Conservation (phyloP, 2,113 vertebrate genomes). For the Gallinago media region DNA sequence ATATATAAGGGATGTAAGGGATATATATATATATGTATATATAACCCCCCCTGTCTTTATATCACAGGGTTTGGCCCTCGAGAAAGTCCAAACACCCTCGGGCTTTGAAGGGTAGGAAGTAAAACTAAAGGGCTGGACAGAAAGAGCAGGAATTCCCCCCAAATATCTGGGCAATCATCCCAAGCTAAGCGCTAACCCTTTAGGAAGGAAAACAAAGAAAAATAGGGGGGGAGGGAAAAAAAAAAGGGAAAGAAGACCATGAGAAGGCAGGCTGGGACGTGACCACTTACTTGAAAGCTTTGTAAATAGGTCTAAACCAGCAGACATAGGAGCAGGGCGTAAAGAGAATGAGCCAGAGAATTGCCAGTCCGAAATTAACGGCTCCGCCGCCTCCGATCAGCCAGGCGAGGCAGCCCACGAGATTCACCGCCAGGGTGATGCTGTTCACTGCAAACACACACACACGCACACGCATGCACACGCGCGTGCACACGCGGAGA, state of each 20-base stretch:
- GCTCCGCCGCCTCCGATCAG: slow-evolving; percentile 97
- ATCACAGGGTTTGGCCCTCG: rapidly evolving
- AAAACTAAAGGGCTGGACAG: background rate
- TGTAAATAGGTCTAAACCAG: slow-evolving; percentile 99
- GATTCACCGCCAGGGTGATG: slow-evolving; percentile 93
- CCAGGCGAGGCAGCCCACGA: slow-evolving; percentile 96
- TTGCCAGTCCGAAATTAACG: slow-evolving; percentile 96
- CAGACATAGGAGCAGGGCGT: slow-evolving; percentile 98
- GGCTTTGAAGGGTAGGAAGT: background rate
- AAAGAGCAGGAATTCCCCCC: background rate
- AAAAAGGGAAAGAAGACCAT: background rate
- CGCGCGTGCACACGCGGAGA: slow-evolving; percentile 45
- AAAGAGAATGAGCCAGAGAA: slow-evolving; percentile 99
- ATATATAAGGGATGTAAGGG: too few species aligned
- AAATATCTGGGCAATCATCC: background rate
- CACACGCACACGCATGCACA: slow-evolving; percentile 70
- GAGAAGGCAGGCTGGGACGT: slow-evolving; percentile 8
- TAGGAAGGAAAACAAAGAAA: background rate
- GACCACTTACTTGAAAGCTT: slow-evolving; percentile 95
- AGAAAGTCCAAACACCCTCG: background rate
- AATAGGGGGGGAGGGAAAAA: background rate
- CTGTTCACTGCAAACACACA: slow-evolving; percentile 91
- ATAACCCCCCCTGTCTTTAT: background rate
- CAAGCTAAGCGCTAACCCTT: background rate
- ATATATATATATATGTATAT: too few species aligned